phyloP scores from a whole-genome alignment of 2,113 vertebrate species.

The Vidua chalybeata region DNA sequence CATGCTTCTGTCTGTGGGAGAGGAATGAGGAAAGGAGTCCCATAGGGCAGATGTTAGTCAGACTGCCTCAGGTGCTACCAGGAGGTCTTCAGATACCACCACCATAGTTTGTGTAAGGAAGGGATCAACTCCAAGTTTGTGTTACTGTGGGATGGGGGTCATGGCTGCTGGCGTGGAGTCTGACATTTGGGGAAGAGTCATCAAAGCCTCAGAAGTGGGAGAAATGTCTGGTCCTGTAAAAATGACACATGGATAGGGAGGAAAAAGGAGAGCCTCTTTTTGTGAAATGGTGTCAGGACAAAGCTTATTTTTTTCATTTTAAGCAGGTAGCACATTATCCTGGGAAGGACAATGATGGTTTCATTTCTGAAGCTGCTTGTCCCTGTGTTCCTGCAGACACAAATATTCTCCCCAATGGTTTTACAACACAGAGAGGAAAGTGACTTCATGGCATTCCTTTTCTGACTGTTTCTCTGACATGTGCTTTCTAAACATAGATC shows the following conservation, averaged over 20 bases:
- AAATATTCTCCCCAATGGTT: constrained; percentile 24
- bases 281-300: neutral
- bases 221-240: neutral
- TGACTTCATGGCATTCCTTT: constrained; percentile 69
- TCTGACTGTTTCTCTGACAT: constrained; percentile 63
- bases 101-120: rapidly evolving
- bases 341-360: neutral
- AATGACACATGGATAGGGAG: neutral
- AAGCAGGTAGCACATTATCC: neutral
- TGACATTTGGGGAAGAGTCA: neutral
- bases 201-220: neutral
- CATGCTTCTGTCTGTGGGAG: neutral
- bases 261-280: neutral
- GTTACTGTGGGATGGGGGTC: neutral
- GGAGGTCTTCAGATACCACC: neutral
- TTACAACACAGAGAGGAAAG: constrained; percentile 46
- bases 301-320: neutral
- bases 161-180: rapidly evolving
- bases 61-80: neutral
- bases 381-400: neutral
- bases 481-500: constrained; percentile 72
- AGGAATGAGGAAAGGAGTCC: neutral
- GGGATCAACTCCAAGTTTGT: neutral
- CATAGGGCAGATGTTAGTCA: neutral
- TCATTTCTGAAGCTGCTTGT: neutral